Evolutionary conservation across 2,888 invertebrate species (phyloP).

Genomic region (Zhuqinia jingwanae): DNA sequence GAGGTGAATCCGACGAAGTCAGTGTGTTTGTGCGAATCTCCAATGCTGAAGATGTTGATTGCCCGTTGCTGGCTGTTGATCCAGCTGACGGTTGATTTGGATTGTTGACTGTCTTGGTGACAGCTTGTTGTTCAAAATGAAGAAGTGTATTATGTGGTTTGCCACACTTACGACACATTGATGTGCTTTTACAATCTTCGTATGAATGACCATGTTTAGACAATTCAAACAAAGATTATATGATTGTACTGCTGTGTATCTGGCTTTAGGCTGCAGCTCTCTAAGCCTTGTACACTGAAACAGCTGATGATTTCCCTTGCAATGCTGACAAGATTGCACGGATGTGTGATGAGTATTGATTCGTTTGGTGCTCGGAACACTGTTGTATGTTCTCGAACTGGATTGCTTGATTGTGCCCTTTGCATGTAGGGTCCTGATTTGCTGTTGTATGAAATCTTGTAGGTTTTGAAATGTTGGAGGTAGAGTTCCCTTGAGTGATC

Average conservation of each 20-base stretch:
- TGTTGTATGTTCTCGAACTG: no score
- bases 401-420: background rate
- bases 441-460: conserved; percentile 38
- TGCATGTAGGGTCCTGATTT: conserved; percentile 36
- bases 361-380: background rate
- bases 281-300: background rate
- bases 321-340: background rate
- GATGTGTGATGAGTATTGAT: conserved; percentile 7
- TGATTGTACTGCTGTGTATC: background rate
- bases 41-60: background rate
- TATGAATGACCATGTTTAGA: background rate
- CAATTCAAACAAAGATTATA: background rate
- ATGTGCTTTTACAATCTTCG: background rate
- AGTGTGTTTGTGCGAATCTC: background rate
- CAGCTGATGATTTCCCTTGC: background rate
- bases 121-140: background rate
- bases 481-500: background rate
- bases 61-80: background rate
- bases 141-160: conserved; percentile 3
- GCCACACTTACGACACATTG: background rate
- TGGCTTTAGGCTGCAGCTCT: background rate
- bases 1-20: background rate
- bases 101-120: background rate
- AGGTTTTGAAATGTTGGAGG: conserved; percentile 48
- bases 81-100: no score